Percentiles rank a stretch among this genome's conserved stretches.
phyloP scores from a whole-genome alignment of 1,140 invertebrate species.

The Zaprionus capensis region DNA sequence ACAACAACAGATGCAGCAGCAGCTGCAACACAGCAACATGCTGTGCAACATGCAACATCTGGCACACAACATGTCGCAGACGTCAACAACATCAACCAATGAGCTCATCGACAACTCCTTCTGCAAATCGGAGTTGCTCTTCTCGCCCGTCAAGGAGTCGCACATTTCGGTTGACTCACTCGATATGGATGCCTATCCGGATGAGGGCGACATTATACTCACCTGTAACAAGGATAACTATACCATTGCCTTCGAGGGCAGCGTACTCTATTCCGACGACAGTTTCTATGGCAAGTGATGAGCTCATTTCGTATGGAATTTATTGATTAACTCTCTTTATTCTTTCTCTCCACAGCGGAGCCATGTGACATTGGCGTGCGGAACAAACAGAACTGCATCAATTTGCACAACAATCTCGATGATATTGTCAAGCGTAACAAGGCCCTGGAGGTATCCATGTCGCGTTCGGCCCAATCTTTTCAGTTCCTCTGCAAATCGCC shows the following conservation, averaged over 20 bases:
- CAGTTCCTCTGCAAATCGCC: constrained; percentile 93
- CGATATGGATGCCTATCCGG: constrained; percentile 90
- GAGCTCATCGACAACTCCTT: constrained; percentile 87
- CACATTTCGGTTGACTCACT: constrained; percentile 96
- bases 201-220: constrained; percentile 92
- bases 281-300: constrained; percentile 88
- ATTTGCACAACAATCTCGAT: constrained; percentile 82
- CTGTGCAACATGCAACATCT: constrained; percentile 69
- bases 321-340: not conserved
- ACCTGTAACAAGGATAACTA: constrained; percentile 97
- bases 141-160: constrained; percentile 95
- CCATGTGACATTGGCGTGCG: constrained; percentile 69
- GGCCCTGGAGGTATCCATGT: constrained; percentile 90
- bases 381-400: constrained; percentile 83
- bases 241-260: constrained; percentile 96
- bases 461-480: constrained; percentile 90
- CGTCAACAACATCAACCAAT: constrained; percentile 77
- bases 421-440: constrained; percentile 83
- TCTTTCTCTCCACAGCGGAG: constrained; percentile 55
- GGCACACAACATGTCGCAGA: constrained; percentile 84
- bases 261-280: constrained; percentile 93
- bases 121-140: constrained; percentile 94
- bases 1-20: constrained; percentile 51
- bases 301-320: not conserved
- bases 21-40: constrained; percentile 56